Evolutionary conservation across 2,888 invertebrate species (phyloP), one percentile per base, ranked within the genome.

Genomic region (Omphaloscelis lunosa): DNA sequence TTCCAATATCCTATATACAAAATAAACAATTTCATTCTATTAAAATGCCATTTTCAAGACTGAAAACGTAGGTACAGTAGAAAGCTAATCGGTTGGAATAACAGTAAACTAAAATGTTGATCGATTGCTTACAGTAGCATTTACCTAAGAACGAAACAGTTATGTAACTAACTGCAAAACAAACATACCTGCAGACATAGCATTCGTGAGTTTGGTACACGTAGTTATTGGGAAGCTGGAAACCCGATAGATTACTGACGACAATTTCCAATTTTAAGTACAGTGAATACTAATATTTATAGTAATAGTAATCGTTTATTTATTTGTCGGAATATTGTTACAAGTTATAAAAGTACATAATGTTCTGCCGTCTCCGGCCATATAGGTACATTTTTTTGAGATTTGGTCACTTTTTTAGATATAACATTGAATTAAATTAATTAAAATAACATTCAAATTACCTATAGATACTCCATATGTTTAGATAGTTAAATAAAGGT

Each of bases 181-280:
- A 71, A 66, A 78, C 71, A 59, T 27, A 59, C 65, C 11, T 1
- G n/a, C 51, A 66, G 41, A 78, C 65, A 66, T n/a, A 78, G 71
- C 53, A 78, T 34, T 66, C 56, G 5, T n/a, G 45, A 68, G 62
- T 63, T 63, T 56, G 12, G 11, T 56, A 48, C 53, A 56, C 51
- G 56, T 23, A 12, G 5, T n/a, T 29, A 9, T 15, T n/a, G 20
- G n/a, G 29, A 76, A 45, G 66, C 65, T 76, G 20, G 23, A 11
- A 34, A 69, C 12, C 23, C 0, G 41, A 1, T 73, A 34, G 8
- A 51, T 72, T 61, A 23, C 4, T 45, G n/a, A 39, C 20, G 15
- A 51, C 11, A 29, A 6, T n/a, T 27, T 8, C n/a, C n/a, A 20
- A 48, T n/a, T 71, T 34, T 48, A n/a, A 48, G 2, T 20, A 61